These are phyloP conservation scores for Mythimna pallens DNA, from an alignment of 2,888 invertebrate species.

Conservation along the genomic window DNA sequence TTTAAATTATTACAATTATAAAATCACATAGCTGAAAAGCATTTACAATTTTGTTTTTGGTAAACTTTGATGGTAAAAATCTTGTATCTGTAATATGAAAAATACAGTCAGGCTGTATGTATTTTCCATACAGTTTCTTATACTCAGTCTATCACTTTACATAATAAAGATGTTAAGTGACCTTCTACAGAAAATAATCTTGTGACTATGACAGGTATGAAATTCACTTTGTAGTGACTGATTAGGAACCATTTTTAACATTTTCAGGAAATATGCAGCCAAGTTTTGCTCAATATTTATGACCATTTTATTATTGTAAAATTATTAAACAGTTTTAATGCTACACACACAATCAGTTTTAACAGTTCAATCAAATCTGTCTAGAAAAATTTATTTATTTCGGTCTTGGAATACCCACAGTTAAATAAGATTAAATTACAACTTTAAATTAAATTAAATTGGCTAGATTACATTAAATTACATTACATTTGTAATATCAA, in stretches of 20 bases:
- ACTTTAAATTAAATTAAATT: too few relatives aligned
- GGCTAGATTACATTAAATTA: too few relatives aligned
- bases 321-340: too few relatives aligned
- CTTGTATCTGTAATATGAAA: background rate
- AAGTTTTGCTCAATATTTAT: background rate
- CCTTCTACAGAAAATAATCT: slow-evolving; percentile 20
- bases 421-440: too few relatives aligned
- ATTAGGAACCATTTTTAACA: slow-evolving; percentile 3
- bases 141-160: background rate
- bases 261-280: background rate
- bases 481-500: too few relatives aligned
- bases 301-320: background rate
- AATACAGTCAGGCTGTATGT: background rate
- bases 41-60: too few relatives aligned
- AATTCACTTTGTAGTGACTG: background rate
- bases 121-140: background rate
- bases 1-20: too few relatives aligned
- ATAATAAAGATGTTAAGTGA: background rate
- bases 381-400: too few relatives aligned
- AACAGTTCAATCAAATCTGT: too few relatives aligned
- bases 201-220: background rate
- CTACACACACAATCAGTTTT: too few relatives aligned
- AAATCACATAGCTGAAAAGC: too few relatives aligned
- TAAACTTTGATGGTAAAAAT: background rate
- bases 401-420: too few relatives aligned